Evolutionary conservation across 2,888 invertebrate species (phyloP).

Genomic region (Noctua janthe): DNA sequence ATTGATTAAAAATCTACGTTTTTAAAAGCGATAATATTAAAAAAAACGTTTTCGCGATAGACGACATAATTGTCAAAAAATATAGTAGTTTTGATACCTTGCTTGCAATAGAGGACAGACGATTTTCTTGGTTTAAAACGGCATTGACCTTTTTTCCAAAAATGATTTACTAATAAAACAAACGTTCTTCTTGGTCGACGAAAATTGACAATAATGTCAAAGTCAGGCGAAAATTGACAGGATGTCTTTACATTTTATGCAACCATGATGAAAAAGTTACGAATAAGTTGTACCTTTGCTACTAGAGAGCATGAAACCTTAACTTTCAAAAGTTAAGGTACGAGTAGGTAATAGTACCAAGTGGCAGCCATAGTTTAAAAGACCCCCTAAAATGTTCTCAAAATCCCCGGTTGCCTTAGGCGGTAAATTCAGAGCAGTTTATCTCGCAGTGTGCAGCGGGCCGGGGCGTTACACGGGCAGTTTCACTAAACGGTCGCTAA

Average conservation of each 20-base stretch:
- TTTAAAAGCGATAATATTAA: neutral
- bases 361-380: neutral
- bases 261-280: neutral
- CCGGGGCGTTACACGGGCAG: neutral
- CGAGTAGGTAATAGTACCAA: neutral
- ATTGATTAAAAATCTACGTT: neutral
- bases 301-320: neutral
- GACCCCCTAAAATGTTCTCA: neutral
- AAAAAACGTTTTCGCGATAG: neutral
- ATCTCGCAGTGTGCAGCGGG: neutral
- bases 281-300: neutral
- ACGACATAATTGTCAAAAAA: neutral
- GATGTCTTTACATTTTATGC: too few relatives aligned
- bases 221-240: neutral
- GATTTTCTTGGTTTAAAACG: too few relatives aligned
- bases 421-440: neutral
- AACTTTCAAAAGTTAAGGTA: neutral
- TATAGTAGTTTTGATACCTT: neutral
- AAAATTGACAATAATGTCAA: neutral
- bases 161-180: neutral
- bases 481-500: neutral
- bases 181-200: neutral
- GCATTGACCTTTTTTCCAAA: neutral
- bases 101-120: neutral
- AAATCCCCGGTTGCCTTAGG: neutral